phyloP scores from a whole-genome alignment of 2,797 vertebrate species.

The Natrix natrix region DNA sequence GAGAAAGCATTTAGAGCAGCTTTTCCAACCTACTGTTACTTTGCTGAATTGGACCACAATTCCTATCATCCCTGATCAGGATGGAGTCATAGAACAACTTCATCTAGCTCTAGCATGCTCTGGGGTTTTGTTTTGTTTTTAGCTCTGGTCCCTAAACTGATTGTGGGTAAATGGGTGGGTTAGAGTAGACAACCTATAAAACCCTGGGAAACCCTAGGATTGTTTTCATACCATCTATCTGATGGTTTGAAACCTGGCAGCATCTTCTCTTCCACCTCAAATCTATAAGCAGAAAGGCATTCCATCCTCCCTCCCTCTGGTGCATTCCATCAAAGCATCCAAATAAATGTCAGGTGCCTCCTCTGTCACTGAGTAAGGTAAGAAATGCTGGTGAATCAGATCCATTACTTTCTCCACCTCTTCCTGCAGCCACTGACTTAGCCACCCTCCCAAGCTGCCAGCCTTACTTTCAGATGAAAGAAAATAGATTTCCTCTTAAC shows the following conservation, averaged over 20 bases:
- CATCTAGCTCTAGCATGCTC: background rate
- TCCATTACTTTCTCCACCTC: constrained; percentile 22
- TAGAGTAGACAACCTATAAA: background rate
- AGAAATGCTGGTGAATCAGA: constrained; percentile 9
- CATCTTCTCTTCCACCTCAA: background rate
- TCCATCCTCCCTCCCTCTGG: background rate
- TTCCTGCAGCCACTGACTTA: constrained; percentile 14
- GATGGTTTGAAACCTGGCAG: background rate
- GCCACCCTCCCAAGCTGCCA: constrained; percentile 1
- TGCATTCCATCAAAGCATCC: background rate
- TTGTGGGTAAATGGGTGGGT: background rate
- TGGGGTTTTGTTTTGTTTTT: background rate
- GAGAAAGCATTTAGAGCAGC: background rate
- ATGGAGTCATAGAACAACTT: background rate
- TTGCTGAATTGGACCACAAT: background rate
- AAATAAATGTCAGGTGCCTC: constrained; percentile 7
- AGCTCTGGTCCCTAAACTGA: background rate
- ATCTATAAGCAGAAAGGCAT: background rate
- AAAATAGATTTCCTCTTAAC: constrained; percentile 14
- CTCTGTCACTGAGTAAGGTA: background rate
- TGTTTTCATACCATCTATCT: background rate
- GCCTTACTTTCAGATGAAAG: accelerated
- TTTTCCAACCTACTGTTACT: background rate
- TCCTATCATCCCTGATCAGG: background rate
- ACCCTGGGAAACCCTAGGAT: background rate